These are phyloP conservation scores for Halcyon chelicuti DNA, from an alignment of 2,797 vertebrate genomes.

Conservation along the genomic window DNA sequence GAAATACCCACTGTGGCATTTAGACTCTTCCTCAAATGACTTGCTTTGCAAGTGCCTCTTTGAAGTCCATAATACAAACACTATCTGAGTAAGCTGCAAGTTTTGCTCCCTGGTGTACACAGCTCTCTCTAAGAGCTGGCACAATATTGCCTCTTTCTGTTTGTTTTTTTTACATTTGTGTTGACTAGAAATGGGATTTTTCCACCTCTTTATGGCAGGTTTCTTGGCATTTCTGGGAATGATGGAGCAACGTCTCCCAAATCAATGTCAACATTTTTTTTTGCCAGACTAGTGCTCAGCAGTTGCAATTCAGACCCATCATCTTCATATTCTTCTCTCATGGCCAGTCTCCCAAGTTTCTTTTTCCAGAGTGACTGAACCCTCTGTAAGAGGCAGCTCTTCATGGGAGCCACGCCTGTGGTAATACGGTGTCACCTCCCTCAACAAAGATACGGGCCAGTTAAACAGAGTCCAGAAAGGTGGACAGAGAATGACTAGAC, in stretches of 20 bases:
- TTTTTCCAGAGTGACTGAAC: background rate
- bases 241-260: background rate
- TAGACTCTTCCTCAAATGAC: background rate
- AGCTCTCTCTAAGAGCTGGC: background rate
- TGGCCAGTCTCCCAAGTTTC: background rate
- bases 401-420: background rate
- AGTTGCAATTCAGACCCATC: background rate
- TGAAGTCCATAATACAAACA: background rate
- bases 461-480: background rate
- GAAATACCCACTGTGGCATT: background rate
- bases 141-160: background rate
- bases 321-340: background rate
- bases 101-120: background rate
- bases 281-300: background rate
- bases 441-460: background rate
- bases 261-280: background rate
- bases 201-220: background rate
- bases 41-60: background rate
- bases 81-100: background rate
- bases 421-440: background rate
- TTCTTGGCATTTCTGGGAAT: background rate
- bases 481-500: background rate
- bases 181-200: background rate
- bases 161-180: background rate
- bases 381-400: background rate